Conservation (phyloP, 2,797 vertebrate genomes). For the Gymnoscopelus microlampas region DNA sequence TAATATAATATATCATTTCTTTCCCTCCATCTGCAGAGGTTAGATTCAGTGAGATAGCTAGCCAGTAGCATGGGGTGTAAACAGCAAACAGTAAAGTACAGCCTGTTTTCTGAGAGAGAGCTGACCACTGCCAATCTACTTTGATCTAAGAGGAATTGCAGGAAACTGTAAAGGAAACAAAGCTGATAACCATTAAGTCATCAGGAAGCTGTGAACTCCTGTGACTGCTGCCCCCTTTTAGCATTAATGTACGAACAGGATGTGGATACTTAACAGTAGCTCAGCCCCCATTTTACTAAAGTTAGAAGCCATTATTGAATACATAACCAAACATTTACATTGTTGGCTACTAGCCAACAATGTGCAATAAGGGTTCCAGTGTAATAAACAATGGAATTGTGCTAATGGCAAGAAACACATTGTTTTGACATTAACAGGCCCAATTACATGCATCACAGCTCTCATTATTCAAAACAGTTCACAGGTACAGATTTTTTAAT, state of each 20-base stretch:
- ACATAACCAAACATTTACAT: constrained; percentile 13
- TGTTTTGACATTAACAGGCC: neutral
- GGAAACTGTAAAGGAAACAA: constrained; percentile 74
- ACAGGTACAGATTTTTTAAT: neutral
- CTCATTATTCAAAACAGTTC: neutral
- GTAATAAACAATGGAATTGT: neutral
- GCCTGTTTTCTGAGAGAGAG: constrained; percentile 28
- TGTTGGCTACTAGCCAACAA: neutral
- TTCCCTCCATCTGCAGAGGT: constrained; percentile 6
- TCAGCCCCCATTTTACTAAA: constrained; percentile 10
- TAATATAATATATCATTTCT: neutral
- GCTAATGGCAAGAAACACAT: neutral
- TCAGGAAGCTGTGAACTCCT: constrained; percentile 67
- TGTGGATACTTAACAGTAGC: constrained; percentile 32
- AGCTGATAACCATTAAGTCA: constrained; percentile 65
- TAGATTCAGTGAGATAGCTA: neutral
- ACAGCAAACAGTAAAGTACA: neutral
- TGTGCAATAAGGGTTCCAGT: no score
- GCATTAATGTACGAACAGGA: constrained; percentile 46
- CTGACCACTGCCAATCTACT: constrained; percentile 48
- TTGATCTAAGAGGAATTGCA: constrained; percentile 73
- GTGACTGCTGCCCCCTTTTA: constrained; percentile 41
- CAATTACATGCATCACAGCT: neutral
- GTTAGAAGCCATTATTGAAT: neutral
- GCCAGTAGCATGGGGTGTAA: neutral